Evolutionary conservation across 2,113 vertebrate genomes (phyloP).

Genomic region (Capra hircus): DNA sequence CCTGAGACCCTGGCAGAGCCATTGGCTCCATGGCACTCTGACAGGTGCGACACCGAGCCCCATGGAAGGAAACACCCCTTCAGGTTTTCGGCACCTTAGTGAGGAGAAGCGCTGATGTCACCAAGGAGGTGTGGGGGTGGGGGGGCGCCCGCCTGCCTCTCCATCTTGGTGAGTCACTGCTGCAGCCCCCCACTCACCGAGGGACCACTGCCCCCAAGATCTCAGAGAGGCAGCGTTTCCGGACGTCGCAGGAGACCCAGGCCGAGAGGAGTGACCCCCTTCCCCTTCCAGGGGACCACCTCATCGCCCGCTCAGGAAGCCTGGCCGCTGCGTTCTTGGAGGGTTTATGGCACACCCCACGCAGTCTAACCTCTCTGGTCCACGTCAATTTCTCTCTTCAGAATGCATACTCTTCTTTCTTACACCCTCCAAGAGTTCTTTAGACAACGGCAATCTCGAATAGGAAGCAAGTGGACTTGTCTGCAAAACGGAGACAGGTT

Average conservation of each 20-base stretch:
- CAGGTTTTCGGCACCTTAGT: not conserved
- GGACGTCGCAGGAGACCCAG: not conserved
- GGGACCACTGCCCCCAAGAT: too few relatives aligned
- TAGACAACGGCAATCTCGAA: not conserved
- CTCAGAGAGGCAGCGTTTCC: fast-evolving
- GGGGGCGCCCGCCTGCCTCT: not conserved
- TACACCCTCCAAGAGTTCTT: not conserved
- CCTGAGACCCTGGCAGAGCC: fast-evolving
- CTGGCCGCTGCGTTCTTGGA: fast-evolving
- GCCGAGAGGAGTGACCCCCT: not conserved
- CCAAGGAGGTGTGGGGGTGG: fast-evolving
- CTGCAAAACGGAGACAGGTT: not conserved
- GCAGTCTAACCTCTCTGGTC: fast-evolving
- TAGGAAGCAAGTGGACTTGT: not conserved
- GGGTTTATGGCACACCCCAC: fast-evolving
- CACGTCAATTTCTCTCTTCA: not conserved
- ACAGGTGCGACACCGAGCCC: fast-evolving
- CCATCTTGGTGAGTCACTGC: fast-evolving
- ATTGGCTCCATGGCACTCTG: fast-evolving
- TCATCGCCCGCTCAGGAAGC: fast-evolving
- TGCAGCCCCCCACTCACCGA: fast-evolving
- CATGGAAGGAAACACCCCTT: not conserved
- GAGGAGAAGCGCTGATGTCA: fast-evolving
- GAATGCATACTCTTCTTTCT: not conserved
- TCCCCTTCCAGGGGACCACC: fast-evolving